phyloP scores from a whole-genome alignment of 2,113 vertebrate species.

The Sphaerodactylus townsendi region DNA sequence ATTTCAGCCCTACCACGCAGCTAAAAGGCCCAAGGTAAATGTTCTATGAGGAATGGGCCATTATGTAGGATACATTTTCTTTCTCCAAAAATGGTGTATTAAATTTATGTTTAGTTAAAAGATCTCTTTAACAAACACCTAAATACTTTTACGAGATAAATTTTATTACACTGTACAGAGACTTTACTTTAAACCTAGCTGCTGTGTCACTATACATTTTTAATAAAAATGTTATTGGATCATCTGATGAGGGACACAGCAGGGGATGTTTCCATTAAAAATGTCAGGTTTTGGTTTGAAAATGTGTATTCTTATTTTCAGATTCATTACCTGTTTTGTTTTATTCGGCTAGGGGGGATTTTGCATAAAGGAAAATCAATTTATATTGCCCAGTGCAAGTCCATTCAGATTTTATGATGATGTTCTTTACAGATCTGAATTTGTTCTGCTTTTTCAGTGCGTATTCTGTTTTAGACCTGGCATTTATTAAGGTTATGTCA shows the following conservation, averaged over 20 bases:
- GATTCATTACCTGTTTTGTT: conserved; percentile 60
- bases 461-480: conserved; percentile 27
- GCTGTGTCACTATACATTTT: conserved; percentile 64
- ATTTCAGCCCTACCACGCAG: no score
- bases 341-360: conserved; percentile 33
- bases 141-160: conserved; percentile 59
- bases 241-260: conserved; percentile 56
- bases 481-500: conserved; percentile 42
- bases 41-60: no score
- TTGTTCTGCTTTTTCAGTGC: conserved; percentile 27
- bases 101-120: conserved; percentile 59
- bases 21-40: no score
- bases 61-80: conserved; percentile 13
- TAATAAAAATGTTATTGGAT: conserved; percentile 73
- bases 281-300: conserved; percentile 45
- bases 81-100: conserved; percentile 46
- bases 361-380: conserved; percentile 32
- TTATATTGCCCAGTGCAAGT: conserved; percentile 44
- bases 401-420: conserved; percentile 23
- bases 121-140: conserved; percentile 69
- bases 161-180: conserved; percentile 59
- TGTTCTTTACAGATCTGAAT: conserved; percentile 46
- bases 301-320: conserved; percentile 56
- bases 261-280: conserved; percentile 63
- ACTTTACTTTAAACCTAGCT: conserved; percentile 60